phyloP scores from a whole-genome alignment of 2,113 vertebrate genomes.

The Argyrosomus japonicus region DNA sequence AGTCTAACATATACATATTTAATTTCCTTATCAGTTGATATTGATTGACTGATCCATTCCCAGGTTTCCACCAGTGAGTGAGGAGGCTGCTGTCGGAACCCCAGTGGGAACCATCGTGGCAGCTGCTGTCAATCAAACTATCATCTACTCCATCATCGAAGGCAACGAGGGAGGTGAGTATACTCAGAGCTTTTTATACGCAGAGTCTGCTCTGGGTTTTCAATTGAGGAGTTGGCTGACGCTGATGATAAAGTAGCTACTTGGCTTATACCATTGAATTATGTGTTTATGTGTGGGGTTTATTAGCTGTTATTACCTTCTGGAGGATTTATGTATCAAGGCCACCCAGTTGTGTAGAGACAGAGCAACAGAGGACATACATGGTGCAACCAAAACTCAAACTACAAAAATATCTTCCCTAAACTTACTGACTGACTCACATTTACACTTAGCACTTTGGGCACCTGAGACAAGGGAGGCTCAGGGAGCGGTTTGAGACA shows the following conservation, averaged over 20 bases:
- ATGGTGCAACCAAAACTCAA: neutral
- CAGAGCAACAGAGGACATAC: neutral
- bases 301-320: neutral
- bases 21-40: conserved; percentile 50
- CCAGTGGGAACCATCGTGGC: conserved; percentile 89
- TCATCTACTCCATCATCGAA: conserved; percentile 93
- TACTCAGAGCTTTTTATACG: conserved; percentile 13
- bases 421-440: neutral
- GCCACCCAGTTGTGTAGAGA: neutral
- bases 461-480: neutral
- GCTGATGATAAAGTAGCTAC: neutral
- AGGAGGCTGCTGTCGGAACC: conserved; percentile 88
- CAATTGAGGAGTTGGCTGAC: neutral
- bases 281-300: neutral
- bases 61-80: conserved; percentile 93
- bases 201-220: neutral
- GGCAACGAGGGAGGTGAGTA: conserved; percentile 93
- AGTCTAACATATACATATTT: conserved; percentile 52
- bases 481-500: neutral
- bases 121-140: conserved; percentile 94
- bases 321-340: neutral
- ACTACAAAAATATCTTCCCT: neutral
- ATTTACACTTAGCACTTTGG: neutral
- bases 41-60: conserved; percentile 66
- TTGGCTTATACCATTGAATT: neutral